Percentiles rank a stretch among this genome's conserved stretches.
Conservation (phyloP, 2,797 vertebrate genomes). For the Phalloptychus januarius region DNA sequence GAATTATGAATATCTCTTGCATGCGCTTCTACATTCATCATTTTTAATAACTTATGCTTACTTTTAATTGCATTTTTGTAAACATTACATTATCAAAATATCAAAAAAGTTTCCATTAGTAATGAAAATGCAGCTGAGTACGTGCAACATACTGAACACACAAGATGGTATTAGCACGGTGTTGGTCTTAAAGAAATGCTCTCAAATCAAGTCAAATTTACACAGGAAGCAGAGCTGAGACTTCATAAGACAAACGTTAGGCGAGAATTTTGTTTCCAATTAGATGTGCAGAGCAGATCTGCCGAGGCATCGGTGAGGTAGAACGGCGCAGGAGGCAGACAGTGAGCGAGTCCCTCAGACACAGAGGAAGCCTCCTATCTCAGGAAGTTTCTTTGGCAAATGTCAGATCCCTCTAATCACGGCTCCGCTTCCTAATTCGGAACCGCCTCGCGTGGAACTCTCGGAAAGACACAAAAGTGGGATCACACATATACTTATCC, state of each 20-base stretch:
- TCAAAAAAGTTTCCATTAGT: too few species aligned
- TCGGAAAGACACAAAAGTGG: conserved; percentile 11
- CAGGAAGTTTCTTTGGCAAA: conserved; percentile 68
- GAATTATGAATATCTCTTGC: too few species aligned
- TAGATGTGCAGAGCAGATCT: neutral
- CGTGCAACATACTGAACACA: too few species aligned
- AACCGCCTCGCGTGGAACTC: conserved; percentile 38
- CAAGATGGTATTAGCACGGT: too few species aligned
- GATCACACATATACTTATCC: conserved; percentile 51
- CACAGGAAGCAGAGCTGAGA: neutral
- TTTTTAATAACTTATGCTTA: too few species aligned
- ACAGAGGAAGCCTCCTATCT: conserved; percentile 73
- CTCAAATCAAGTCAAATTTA: neutral
- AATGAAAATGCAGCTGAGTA: too few species aligned
- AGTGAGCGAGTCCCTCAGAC: conserved; percentile 49
- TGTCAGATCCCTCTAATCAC: conserved; percentile 71
- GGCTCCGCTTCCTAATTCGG: conserved; percentile 65
- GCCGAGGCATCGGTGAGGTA: neutral
- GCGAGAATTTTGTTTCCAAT: neutral
- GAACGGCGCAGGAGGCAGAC: conserved; percentile 29
- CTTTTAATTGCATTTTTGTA: too few species aligned
- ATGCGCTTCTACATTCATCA: too few species aligned
- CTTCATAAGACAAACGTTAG: neutral
- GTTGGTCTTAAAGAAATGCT: neutral
- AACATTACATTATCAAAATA: too few species aligned